These are phyloP conservation scores for Porites lutea DNA, from an alignment of 64 coral and sea anemone genomes.

Conservation along the genomic window DNA sequence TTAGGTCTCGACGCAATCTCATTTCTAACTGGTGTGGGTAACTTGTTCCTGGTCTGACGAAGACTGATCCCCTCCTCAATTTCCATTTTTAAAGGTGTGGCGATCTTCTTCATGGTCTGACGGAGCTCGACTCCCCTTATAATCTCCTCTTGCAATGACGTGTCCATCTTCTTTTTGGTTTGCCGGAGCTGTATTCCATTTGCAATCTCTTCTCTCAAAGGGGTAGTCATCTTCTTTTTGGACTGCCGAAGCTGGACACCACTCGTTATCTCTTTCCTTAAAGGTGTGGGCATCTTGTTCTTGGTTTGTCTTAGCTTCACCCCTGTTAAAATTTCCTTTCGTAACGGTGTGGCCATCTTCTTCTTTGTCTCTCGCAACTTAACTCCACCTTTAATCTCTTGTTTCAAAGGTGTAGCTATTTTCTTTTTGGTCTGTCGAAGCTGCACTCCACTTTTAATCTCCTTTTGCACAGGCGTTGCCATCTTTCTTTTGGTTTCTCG, in stretches of 20 bases:
- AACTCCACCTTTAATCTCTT: conserved; percentile 4
- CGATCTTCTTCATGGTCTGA: conserved; percentile 49
- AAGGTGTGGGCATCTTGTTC: conserved; percentile 54
- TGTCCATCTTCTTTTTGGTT: conserved; percentile 48
- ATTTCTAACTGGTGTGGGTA: conserved; percentile 62
- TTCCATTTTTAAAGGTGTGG: conserved; percentile 63
- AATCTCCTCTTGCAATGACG: conserved; percentile 33
- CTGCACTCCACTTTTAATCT: conserved; percentile 58
- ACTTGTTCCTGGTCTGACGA: conserved; percentile 52
- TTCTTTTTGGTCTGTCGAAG: conserved; percentile 44
- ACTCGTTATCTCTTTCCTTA: conserved; percentile 54
- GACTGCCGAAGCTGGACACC: conserved; percentile 27
- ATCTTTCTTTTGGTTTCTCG: conserved; percentile 59
- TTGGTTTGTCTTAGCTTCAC: conserved; percentile 43
- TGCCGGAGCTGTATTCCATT: conserved; percentile 4
- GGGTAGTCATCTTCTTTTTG: conserved; percentile 55
- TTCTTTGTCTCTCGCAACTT: conserved; percentile 38
- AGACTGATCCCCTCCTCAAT: conserved; percentile 46
- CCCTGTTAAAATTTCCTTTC: conserved; percentile 18
- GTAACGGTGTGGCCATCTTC: conserved; percentile 47
- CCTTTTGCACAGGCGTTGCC: conserved; percentile 50
- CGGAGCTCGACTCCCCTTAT: background rate
- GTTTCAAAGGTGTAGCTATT: background rate
- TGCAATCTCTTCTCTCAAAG: conserved; percentile 27
- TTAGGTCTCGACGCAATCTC: conserved; percentile 66